Evolutionary conservation across 2,888 invertebrate species (phyloP).

Genomic region (Lypha dubia): DNA sequence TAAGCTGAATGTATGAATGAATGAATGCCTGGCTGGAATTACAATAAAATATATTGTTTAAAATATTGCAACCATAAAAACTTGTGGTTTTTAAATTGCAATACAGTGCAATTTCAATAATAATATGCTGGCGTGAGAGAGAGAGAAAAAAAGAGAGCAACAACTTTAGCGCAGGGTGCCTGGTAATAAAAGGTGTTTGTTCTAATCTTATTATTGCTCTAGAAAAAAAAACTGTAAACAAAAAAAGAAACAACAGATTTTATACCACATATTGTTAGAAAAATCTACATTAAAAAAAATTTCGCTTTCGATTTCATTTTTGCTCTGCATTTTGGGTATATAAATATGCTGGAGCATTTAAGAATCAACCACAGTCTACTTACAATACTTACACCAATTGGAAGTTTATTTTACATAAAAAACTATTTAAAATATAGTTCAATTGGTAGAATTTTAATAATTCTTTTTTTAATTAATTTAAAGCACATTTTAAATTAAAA

Average conservation of each 20-base stretch:
- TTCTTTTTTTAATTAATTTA: background rate
- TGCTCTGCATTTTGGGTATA: conserved; percentile 77
- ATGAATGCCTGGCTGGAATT: conserved; percentile 29
- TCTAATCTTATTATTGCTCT: conserved; percentile 69
- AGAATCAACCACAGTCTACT: conserved; percentile 78
- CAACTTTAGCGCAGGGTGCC: conserved; percentile 43
- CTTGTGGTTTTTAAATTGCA: conserved; percentile 58
- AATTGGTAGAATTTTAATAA: conserved; percentile 77
- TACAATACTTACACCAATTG: conserved; percentile 82
- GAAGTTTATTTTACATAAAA: conserved; percentile 82
- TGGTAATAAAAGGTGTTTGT: conserved; percentile 67
- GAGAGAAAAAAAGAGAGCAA: conserved; percentile 24
- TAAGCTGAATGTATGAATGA: conserved; percentile 12
- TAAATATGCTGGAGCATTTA: conserved; percentile 77
- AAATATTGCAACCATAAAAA: conserved; percentile 51
- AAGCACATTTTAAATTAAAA: conserved; percentile 39
- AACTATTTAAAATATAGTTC: conserved; percentile 80
- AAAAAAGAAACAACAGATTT: conserved; percentile 20
- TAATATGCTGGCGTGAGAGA: conserved; percentile 15
- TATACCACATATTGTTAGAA: conserved; percentile 56
- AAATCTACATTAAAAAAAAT: conserved; percentile 56
- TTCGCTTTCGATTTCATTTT: conserved; percentile 68
- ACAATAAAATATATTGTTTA: conserved; percentile 54
- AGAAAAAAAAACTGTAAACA: conserved; percentile 47
- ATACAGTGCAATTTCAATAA: conserved; percentile 37